phyloP scores from a whole-genome alignment of 2,888 invertebrate species.

The Torymus tubicola region DNA sequence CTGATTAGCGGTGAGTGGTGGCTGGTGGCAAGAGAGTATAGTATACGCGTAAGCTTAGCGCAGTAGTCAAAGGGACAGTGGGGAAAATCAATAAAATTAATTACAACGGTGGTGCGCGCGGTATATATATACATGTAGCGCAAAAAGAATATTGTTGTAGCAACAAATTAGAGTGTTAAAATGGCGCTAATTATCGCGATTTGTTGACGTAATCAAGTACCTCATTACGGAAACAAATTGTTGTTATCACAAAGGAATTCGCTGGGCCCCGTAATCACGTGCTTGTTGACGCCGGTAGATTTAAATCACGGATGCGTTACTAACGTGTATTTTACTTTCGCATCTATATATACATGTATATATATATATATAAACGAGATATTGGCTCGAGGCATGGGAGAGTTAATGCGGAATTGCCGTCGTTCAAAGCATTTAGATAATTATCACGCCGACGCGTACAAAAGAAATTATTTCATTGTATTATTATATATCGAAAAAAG shows the following conservation, averaged over 20 bases:
- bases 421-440: too few species aligned
- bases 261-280: constrained; percentile 12
- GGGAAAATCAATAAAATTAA: constrained; percentile 34
- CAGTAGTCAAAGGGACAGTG: constrained; percentile 32
- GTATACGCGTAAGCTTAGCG: neutral
- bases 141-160: constrained; percentile 21
- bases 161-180: constrained; percentile 29
- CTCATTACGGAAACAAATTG: constrained; percentile 40
- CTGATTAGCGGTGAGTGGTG: too few species aligned
- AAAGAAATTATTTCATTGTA: too few species aligned
- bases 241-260: constrained; percentile 50
- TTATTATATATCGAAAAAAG: too few species aligned
- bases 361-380: too few species aligned
- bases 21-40: too few species aligned
- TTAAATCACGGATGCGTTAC: constrained; percentile 13
- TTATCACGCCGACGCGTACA: too few species aligned
- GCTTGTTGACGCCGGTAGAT: constrained; percentile 22
- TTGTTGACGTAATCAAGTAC: constrained; percentile 31
- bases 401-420: too few species aligned
- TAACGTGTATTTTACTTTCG: neutral
- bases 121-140: neutral
- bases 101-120: neutral
- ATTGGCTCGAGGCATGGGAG: too few species aligned
- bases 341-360: too few species aligned
- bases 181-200: constrained; percentile 41